Conservation (phyloP, 2,888 invertebrate species). For the Protula sp. region DNA sequence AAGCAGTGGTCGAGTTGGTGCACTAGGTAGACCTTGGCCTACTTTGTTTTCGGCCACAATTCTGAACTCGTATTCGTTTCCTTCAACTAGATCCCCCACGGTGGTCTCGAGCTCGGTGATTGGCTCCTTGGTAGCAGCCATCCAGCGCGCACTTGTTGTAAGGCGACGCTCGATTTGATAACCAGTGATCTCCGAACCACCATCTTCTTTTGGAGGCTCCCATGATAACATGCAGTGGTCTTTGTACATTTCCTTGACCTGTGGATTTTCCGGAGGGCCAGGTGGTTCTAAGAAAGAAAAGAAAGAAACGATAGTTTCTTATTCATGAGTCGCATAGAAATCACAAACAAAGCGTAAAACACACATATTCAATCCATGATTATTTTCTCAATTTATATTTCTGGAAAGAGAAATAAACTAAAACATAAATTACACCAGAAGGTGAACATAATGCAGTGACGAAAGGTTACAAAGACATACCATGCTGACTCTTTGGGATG, state of each 20-base stretch:
- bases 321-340: no score
- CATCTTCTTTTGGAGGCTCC: constrained; percentile 48
- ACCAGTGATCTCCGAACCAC: constrained; percentile 84
- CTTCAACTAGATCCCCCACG: constrained; percentile 39
- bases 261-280: constrained; percentile 56
- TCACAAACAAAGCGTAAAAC: no score
- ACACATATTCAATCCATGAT: no score
- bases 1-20: constrained; percentile 25
- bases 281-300: no score
- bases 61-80: constrained; percentile 60
- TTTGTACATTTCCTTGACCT: constrained; percentile 68
- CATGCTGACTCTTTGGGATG: constrained; percentile 53
- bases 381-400: no score
- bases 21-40: constrained; percentile 53
- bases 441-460: no score
- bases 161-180: constrained; percentile 1
- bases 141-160: neutral
- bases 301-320: no score
- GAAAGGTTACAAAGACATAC: no score
- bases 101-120: neutral
- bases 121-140: neutral
- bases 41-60: constrained; percentile 61
- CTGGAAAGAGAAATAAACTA: no score
- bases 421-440: no score
- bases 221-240: constrained; percentile 14